A percentile compares a stretch with the other conserved stretches of the same genome.
These are phyloP conservation scores for Cynocephalus volans DNA, from an alignment of 2,113 vertebrate genomes.

Conservation along the genomic window DNA sequence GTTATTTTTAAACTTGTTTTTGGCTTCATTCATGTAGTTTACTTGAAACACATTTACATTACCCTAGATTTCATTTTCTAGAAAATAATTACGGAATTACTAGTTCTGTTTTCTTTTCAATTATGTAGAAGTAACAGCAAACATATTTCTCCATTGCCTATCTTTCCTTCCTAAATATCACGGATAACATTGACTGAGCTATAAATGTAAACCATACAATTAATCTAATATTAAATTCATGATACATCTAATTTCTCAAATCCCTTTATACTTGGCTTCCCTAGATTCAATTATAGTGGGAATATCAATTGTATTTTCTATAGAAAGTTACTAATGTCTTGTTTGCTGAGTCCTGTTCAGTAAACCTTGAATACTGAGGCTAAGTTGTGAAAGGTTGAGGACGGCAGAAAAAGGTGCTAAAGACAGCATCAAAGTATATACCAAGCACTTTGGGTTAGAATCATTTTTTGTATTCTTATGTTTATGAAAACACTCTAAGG, in stretches of 20 bases:
- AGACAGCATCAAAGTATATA: not conserved
- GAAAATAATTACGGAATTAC: conserved; percentile 28
- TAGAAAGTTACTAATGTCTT: not conserved
- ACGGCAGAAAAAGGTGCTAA: not conserved
- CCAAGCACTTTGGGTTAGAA: not conserved
- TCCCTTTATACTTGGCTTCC: not conserved
- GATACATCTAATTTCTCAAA: conserved; percentile 2
- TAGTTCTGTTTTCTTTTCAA: conserved; percentile 28
- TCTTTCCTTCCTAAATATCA: conserved; percentile 22
- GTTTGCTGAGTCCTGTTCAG: not conserved
- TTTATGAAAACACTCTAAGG: not conserved
- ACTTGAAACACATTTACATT: not conserved
- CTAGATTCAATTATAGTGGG: not conserved
- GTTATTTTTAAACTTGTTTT: not conserved
- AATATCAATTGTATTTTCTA: not conserved
- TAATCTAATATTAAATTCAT: not conserved
- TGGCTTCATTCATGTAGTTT: not conserved
- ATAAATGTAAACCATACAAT: conserved; percentile 18
- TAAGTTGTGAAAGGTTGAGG: not conserved
- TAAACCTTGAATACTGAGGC: not conserved
- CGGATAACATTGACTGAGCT: not conserved
- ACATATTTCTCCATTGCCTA: not conserved
- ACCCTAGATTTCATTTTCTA: not conserved
- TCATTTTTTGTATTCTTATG: not conserved
- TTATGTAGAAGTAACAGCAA: not conserved